Evolutionary conservation across 2,113 vertebrate genomes (phyloP).

Genomic region (Poecilia latipinna): DNA sequence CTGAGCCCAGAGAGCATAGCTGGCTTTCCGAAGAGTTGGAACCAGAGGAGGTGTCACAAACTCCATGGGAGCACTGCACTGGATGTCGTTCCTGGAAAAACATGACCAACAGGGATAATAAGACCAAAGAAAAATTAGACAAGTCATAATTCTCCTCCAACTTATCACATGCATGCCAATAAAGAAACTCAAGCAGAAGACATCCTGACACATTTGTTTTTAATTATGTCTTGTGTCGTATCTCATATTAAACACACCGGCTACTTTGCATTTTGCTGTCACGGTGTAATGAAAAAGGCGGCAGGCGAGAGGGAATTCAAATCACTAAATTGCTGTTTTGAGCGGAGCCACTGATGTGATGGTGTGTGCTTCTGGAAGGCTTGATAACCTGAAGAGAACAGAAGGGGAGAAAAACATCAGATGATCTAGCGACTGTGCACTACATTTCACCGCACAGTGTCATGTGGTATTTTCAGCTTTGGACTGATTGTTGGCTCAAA

Average conservation of each 20-base stretch:
- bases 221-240: slow-evolving; percentile 5
- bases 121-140: not conserved
- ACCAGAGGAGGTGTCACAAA: slow-evolving; percentile 20
- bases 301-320: slow-evolving; percentile 22
- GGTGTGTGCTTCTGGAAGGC: slow-evolving; percentile 29
- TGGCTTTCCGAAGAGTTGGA: slow-evolving; percentile 21
- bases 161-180: slow-evolving; percentile 17
- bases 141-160: not conserved
- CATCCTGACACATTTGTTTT: slow-evolving; percentile 22
- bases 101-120: slow-evolving; percentile 5
- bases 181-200: slow-evolving; percentile 7
- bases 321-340: slow-evolving; percentile 33
- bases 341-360: slow-evolving; percentile 16
- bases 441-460: slow-evolving; percentile 72
- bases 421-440: slow-evolving; percentile 60
- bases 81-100: slow-evolving; percentile 15
- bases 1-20: slow-evolving; percentile 32
- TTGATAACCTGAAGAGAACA: slow-evolving; percentile 36
- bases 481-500: slow-evolving; percentile 37
- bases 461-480: slow-evolving; percentile 71
- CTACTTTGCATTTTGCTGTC: slow-evolving; percentile 30
- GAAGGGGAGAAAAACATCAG: slow-evolving; percentile 21
- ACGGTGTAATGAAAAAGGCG: not conserved
- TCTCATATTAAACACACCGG: slow-evolving; percentile 11
- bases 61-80: slow-evolving; percentile 1